These are phyloP conservation scores for Battus philenor DNA, from an alignment of 1,140 invertebrate genomes.

Conservation along the genomic window DNA sequence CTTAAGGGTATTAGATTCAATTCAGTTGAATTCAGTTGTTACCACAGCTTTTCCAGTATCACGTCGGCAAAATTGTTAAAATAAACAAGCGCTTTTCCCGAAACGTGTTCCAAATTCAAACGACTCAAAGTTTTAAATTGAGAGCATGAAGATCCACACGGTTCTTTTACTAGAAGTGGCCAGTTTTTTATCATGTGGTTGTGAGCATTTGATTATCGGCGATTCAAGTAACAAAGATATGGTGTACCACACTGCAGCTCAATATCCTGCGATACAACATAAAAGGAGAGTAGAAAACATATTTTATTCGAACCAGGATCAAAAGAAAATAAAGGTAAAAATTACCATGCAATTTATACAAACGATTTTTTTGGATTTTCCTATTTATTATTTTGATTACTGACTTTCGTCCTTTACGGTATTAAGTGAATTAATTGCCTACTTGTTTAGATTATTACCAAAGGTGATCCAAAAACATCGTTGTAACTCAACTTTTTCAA, in stretches of 20 bases:
- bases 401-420: too few relatives aligned
- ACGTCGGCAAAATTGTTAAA: slow-evolving; percentile 18
- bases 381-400: too few relatives aligned
- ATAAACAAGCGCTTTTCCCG: slow-evolving; percentile 1
- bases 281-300: slow-evolving; percentile 29
- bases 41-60: background rate
- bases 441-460: too few relatives aligned
- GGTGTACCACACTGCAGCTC: slow-evolving; percentile 26
- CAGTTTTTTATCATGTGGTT: slow-evolving; percentile 17
- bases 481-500: too few relatives aligned
- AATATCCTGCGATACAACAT: slow-evolving; percentile 29
- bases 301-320: slow-evolving; percentile 28
- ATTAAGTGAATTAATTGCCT: too few relatives aligned
- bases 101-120: slow-evolving; percentile 9
- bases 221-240: slow-evolving; percentile 26
- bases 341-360: background rate
- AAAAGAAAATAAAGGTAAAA: slow-evolving; percentile 34
- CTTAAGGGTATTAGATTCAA: background rate
- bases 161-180: slow-evolving; percentile 20
- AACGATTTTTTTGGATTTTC: too few relatives aligned
- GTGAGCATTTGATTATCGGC: slow-evolving; percentile 33
- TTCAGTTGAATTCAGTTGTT: background rate
- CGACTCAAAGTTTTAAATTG: slow-evolving; percentile 10
- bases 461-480: too few relatives aligned
- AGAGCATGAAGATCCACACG: slow-evolving; percentile 27